Conservation (phyloP, 2,797 vertebrate genomes). For the Alfaro cultratus region DNA sequence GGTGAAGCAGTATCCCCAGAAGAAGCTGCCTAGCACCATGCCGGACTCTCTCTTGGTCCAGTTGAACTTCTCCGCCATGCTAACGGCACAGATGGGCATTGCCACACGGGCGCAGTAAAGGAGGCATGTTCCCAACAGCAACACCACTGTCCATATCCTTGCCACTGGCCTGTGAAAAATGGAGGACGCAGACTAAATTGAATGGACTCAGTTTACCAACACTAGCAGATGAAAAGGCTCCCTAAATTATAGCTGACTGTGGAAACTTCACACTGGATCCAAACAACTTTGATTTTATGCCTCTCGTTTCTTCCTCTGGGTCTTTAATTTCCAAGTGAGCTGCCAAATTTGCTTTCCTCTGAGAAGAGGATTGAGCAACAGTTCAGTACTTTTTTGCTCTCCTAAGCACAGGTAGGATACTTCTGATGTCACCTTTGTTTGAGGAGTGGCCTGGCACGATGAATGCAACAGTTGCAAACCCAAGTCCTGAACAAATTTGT, state of each 20-base stretch:
- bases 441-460: neutral
- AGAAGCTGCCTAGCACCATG: constrained; percentile 95
- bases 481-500: neutral
- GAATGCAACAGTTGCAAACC: neutral
- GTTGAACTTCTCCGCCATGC: constrained; percentile 88
- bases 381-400: neutral
- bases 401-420: neutral
- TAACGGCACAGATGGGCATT: constrained; percentile 89
- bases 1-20: constrained; percentile 98
- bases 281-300: neutral
- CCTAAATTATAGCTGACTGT: too few relatives aligned
- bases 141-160: constrained; percentile 86
- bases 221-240: too few relatives aligned
- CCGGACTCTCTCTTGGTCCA: constrained; percentile 96
- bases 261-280: too few relatives aligned
- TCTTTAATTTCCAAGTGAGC: neutral
- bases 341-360: neutral
- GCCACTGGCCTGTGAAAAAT: constrained; percentile 79
- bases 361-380: neutral
- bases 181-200: neutral
- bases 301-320: neutral
- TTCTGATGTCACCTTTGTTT: neutral
- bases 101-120: constrained; percentile 92
- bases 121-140: constrained; percentile 93
- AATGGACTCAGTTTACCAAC: too few relatives aligned